Conservation (phyloP, 2,888 invertebrate genomes). For the Ormia ochracea region DNA sequence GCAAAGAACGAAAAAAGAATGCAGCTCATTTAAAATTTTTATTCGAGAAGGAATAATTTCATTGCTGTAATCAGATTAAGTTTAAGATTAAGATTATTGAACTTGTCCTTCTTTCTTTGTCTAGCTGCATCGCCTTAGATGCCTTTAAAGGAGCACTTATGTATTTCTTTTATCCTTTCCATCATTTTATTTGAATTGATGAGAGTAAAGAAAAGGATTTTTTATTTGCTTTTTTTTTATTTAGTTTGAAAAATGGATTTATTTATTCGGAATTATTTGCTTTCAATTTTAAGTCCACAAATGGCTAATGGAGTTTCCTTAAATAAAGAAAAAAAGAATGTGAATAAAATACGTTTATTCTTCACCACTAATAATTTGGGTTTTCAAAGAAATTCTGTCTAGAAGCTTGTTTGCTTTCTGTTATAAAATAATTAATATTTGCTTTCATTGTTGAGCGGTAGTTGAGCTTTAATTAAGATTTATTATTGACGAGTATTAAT, state of each 20-base stretch:
- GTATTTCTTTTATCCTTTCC: background rate
- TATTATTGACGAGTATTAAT: no score
- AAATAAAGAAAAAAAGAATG: background rate
- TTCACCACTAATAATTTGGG: background rate
- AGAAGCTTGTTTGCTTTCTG: background rate
- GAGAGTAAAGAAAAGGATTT: background rate
- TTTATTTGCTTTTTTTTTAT: background rate
- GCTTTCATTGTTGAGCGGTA: background rate
- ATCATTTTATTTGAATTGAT: constrained; percentile 1
- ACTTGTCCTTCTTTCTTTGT: background rate
- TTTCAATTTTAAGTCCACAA: no score
- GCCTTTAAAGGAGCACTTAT: background rate
- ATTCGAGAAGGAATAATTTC: constrained; percentile 40
- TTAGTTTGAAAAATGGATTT: background rate
- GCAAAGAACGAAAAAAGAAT: background rate
- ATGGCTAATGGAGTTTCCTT: constrained; percentile 13
- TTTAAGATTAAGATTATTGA: no score
- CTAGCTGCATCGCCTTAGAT: background rate
- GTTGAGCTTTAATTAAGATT: background rate
- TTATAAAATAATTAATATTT: background rate
- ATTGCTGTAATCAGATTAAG: constrained; percentile 44
- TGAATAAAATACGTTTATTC: background rate
- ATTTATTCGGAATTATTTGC: background rate
- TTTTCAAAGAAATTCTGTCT: background rate
- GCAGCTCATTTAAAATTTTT: constrained; percentile 5